Conservation (phyloP, 2,113 vertebrate species). For the Bettongia penicillata region DNA sequence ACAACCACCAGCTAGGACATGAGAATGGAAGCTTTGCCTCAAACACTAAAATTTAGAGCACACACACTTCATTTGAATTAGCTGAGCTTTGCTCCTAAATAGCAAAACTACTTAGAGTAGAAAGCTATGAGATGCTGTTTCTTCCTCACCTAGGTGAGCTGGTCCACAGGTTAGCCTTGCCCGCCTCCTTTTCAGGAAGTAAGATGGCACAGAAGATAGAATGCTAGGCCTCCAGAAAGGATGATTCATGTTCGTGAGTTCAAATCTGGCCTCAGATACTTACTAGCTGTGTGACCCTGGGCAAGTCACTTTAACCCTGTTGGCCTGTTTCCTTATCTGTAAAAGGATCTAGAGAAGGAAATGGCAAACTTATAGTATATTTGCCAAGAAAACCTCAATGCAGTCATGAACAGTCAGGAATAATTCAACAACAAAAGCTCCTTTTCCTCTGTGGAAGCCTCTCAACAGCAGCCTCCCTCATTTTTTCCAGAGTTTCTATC, state of each 20-base stretch:
- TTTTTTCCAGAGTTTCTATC: neutral
- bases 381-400: neutral
- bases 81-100: neutral
- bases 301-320: neutral
- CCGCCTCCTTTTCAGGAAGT: neutral
- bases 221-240: no score
- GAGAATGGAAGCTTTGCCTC: neutral
- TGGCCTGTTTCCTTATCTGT: neutral
- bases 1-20: neutral
- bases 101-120: neutral
- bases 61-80: neutral
- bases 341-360: neutral
- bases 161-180: neutral
- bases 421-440: no score
- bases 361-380: neutral
- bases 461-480: neutral
- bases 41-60: neutral
- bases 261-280: neutral
- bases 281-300: neutral
- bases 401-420: no score
- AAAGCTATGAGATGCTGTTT: neutral
- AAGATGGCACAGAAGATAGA: no score
- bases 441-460: neutral
- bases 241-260: no score
- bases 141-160: neutral